A percentile compares a stretch with the other conserved stretches of the same genome.
These are phyloP conservation scores for Melanargia galathea DNA, from an alignment of 2,888 invertebrate genomes.

Conservation along the genomic window DNA sequence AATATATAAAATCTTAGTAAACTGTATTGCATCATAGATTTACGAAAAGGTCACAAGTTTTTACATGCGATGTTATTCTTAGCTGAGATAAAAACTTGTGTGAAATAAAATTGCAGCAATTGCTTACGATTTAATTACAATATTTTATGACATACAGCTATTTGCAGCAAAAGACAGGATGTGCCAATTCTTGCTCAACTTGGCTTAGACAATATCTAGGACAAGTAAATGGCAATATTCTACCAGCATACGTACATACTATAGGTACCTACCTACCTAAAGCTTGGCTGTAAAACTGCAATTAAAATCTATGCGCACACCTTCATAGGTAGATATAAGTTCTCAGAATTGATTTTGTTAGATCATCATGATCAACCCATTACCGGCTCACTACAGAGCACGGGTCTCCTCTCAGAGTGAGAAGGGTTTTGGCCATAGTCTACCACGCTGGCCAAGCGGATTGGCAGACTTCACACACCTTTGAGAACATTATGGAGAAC, in stretches of 20 bases:
- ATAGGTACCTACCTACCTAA: not conserved
- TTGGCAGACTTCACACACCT: too few relatives aligned
- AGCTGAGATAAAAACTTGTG: conserved; percentile 10
- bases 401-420: too few relatives aligned
- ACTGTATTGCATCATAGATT: not conserved
- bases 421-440: too few relatives aligned
- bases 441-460: too few relatives aligned
- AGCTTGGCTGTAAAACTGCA: conserved; percentile 18
- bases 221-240: conserved; percentile 37
- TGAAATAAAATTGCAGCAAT: conserved; percentile 18
- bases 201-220: conserved; percentile 36
- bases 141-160: conserved; percentile 30
- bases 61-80: not conserved
- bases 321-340: not conserved
- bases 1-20: too few relatives aligned
- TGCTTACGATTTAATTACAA: conserved; percentile 29
- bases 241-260: conserved; percentile 15
- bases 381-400: too few relatives aligned
- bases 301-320: not conserved
- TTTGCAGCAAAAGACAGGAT: conserved; percentile 40
- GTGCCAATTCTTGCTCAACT: conserved; percentile 41
- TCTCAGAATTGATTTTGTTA: conserved; percentile 1
- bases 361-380: not conserved
- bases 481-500: too few relatives aligned
- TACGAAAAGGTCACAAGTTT: not conserved